Evolutionary conservation across 2,113 vertebrate species (phyloP), one percentile per base, ranked within the genome.

Genomic region (Sebastes schlegelii): DNA sequence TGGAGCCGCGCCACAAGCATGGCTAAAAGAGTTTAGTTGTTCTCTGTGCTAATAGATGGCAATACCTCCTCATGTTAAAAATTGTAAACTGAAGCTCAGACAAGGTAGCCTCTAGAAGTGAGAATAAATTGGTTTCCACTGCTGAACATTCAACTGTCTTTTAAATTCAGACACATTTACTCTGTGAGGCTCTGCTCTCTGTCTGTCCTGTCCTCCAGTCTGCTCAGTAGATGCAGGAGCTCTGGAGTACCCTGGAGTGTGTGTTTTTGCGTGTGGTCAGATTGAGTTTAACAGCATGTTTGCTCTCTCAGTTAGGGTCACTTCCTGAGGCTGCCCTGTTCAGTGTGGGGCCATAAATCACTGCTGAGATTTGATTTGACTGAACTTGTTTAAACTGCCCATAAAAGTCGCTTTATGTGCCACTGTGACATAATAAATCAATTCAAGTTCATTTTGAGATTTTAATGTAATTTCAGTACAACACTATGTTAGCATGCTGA

Each of bases 331-430:
- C 48, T 76, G 58, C 46, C 46, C n/a, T 6, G 14, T 5, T 58
- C 45, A 1, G 42, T 70, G 83, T 46, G n/a, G 34, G 19, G 19
- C 34, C 58, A 54, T 68, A 43, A 67, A 74, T 74, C 55, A 57
- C 63, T 21, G 7, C 58, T 34, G 70, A 34, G 34, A 34, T 34
- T 34, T 34, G 34, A 34, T 61, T 34, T 43, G 26, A 54, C 49
- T 34, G 34, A 34, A 34, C 34, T 34, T 34, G 34, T 34, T 64
- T 42, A 16, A 54, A 43, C 34, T 54, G 19, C 19, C 19, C 48
- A 13, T 17, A 49, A 17, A 21, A 17, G 61, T 42, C 21, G 34
- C 48, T 63, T 63, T n/a, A 52, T 52, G 19, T 42, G 60, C 54
- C 11, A 21, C 48, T 23, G 60, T 75, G 1, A 64, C 26, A 75